A percentile compares a stretch with the other conserved stretches of the same genome.
These are phyloP conservation scores for Pitta sordida DNA, from an alignment of 2,113 vertebrate genomes.

Conservation along the genomic window DNA sequence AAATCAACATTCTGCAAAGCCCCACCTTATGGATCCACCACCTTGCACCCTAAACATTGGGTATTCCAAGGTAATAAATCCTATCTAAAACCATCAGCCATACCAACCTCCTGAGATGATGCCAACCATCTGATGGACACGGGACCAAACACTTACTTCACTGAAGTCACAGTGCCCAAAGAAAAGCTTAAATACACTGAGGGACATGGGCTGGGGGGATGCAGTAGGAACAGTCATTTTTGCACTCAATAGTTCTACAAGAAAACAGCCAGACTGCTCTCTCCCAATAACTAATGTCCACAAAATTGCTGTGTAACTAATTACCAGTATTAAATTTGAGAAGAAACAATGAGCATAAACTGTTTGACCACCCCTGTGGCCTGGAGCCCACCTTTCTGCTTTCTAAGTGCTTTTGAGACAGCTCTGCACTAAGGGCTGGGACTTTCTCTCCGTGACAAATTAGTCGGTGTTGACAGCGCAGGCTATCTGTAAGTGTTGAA, in stretches of 20 bases:
- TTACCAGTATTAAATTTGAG: neutral
- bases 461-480: neutral
- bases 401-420: conserved; percentile 3
- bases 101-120: neutral
- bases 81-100: neutral
- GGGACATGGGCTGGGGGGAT: neutral
- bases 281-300: neutral
- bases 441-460: conserved; percentile 17
- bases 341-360: conserved; percentile 18
- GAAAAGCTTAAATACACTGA: neutral
- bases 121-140: neutral
- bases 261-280: neutral
- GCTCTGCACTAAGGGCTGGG: neutral
- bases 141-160: neutral
- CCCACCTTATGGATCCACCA: neutral
- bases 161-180: neutral
- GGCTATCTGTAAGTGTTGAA: conserved; percentile 36
- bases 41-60: neutral
- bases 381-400: conserved; percentile 39
- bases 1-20: neutral
- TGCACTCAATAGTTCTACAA: neutral
- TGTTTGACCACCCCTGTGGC: conserved; percentile 8
- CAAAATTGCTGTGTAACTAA: conserved; percentile 2
- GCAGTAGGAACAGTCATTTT: neutral
- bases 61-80: neutral